Evolutionary conservation across 2,888 invertebrate genomes (phyloP).

Genomic region (Halictus quadricinctus): DNA sequence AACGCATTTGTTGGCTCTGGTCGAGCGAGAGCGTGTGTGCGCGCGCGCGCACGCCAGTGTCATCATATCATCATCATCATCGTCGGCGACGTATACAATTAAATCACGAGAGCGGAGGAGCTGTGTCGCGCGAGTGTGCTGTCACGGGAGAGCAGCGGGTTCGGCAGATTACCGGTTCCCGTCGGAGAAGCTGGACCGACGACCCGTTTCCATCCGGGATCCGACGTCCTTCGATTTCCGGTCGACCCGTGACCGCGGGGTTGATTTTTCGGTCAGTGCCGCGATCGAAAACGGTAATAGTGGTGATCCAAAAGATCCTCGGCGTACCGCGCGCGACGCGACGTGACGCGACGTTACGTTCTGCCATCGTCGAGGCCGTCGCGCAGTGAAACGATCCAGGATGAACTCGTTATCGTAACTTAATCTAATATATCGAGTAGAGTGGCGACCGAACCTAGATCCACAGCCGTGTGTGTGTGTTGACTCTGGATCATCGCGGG

Average conservation of each 20-base stretch:
- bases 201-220: slow-evolving; percentile 20
- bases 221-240: slow-evolving; percentile 7
- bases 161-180: slow-evolving; percentile 49
- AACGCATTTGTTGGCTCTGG: slow-evolving; percentile 56
- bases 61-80: not conserved
- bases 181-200: slow-evolving; percentile 38
- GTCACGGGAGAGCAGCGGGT: slow-evolving; percentile 28
- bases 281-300: not conserved
- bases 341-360: slow-evolving; percentile 3
- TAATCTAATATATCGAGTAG: not conserved
- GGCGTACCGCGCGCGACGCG: not conserved
- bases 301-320: not conserved
- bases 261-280: not conserved
- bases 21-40: slow-evolving; percentile 38
- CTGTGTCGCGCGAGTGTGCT: slow-evolving; percentile 61
- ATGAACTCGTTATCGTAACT: not conserved
- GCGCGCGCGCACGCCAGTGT: slow-evolving; percentile 52
- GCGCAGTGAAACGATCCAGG: slow-evolving; percentile 4
- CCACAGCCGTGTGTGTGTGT: not conserved
- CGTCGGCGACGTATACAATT: slow-evolving; percentile 56
- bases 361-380: not conserved
- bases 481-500: not conserved
- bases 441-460: not conserved
- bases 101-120: slow-evolving; percentile 46
- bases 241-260: not conserved